Evolutionary conservation across 2,888 invertebrate genomes (phyloP).

Genomic region (Ceraclea dissimilis): DNA sequence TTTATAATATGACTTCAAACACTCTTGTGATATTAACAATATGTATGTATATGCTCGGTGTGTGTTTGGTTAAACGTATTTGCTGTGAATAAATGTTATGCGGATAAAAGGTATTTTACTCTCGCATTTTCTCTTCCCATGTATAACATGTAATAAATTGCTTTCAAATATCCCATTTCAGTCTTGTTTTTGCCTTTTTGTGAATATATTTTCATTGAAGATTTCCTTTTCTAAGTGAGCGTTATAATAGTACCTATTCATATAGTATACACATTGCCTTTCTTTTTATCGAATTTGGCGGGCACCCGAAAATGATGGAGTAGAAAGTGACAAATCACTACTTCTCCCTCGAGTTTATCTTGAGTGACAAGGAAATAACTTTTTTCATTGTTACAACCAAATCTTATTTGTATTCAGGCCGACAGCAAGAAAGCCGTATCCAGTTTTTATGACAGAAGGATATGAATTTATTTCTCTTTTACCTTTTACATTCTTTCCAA

Average conservation of each 20-base stretch:
- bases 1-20: too few relatives aligned
- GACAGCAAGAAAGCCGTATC: constrained; percentile 16
- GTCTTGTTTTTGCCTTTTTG: background rate
- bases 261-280: background rate
- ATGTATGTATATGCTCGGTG: too few relatives aligned
- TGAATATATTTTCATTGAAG: background rate
- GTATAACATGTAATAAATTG: background rate
- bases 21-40: too few relatives aligned
- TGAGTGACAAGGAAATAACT: constrained; percentile 10
- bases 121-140: background rate
- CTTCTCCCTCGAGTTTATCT: constrained; percentile 8
- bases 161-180: constrained; percentile 2
- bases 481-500: constrained; percentile 14
- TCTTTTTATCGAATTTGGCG: background rate
- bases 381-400: constrained; percentile 21
- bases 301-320: constrained; percentile 1
- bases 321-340: constrained; percentile 18
- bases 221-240: background rate
- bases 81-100: too few relatives aligned
- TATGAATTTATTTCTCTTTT: constrained; percentile 26
- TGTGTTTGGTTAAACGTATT: too few relatives aligned
- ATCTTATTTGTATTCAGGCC: constrained; percentile 23
- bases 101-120: background rate
- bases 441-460: constrained; percentile 24
- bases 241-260: background rate